Evolutionary conservation across 2,797 vertebrate genomes (phyloP).

Genomic region (Micrastur ruficollis): DNA sequence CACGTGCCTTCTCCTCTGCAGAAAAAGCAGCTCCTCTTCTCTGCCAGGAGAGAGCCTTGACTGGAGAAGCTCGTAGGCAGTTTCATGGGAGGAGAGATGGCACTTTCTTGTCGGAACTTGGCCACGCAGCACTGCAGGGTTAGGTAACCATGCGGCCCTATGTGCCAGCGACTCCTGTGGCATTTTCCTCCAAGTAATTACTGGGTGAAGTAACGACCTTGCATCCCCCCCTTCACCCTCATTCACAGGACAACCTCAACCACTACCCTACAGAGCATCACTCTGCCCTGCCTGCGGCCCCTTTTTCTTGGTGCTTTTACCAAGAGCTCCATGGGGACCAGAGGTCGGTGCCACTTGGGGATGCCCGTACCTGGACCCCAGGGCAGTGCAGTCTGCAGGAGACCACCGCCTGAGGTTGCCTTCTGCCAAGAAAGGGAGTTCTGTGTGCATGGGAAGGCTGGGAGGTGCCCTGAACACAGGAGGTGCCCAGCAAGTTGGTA

Average conservation of each 20-base stretch:
- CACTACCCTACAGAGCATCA: not conserved
- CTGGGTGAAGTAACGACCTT: not conserved
- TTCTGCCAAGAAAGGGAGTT: not conserved
- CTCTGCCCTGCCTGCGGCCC: not conserved
- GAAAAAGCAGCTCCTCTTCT: not conserved
- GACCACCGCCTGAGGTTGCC: not conserved
- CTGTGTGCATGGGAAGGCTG: not conserved
- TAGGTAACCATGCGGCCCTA: accelerated
- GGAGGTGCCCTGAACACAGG: not conserved
- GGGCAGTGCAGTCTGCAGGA: not conserved
- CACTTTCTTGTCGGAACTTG: not conserved
- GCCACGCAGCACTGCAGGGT: not conserved
- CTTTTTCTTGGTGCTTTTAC: not conserved
- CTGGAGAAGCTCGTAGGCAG: not conserved
- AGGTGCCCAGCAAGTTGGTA: not conserved
- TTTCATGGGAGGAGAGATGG: not conserved
- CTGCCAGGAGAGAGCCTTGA: not conserved
- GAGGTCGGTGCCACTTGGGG: not conserved
- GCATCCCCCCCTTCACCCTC: not conserved
- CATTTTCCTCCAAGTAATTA: not conserved
- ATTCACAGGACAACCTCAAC: not conserved
- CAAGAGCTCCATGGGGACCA: not conserved
- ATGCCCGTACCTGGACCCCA: not conserved
- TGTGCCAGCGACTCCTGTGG: not conserved
- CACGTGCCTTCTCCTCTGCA: not conserved